phyloP scores from a whole-genome alignment of 2,113 vertebrate species.

The Barbus barbus region DNA sequence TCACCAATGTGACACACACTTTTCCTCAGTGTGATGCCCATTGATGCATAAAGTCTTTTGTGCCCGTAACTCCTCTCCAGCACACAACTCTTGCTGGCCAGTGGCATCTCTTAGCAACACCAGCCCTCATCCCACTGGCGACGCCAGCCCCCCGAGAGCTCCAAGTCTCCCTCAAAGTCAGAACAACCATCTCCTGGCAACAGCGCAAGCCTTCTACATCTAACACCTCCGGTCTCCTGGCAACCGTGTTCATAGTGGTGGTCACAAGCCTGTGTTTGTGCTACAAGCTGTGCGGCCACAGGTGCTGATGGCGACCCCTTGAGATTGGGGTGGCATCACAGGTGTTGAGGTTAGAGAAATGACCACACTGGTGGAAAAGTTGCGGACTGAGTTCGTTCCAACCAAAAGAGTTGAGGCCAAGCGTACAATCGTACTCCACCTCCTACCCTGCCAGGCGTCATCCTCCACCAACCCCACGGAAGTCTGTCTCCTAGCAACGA shows the following conservation, averaged over 20 bases:
- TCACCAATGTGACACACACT: conserved; percentile 33
- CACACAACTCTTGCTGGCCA: conserved; percentile 37
- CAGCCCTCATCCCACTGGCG: conserved; percentile 41
- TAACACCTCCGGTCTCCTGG: conserved; percentile 66
- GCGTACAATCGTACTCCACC: conserved; percentile 64
- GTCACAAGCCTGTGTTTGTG: conserved; percentile 54
- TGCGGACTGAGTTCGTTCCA: conserved; percentile 34
- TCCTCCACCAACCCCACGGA: conserved; percentile 70
- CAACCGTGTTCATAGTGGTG: conserved; percentile 61
- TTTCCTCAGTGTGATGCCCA: conserved; percentile 46
- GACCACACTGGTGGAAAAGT: conserved; percentile 7
- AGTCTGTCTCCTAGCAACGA: conserved; percentile 77
- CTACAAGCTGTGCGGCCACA: conserved; percentile 57
- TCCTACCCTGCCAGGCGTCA: conserved; percentile 68
- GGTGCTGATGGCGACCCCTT: conserved; percentile 69
- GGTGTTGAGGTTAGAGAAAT: conserved; percentile 35
- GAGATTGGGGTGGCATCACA: conserved; percentile 65
- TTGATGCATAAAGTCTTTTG: conserved; percentile 49
- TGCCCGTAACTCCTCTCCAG: conserved; percentile 23
- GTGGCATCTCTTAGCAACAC: conserved; percentile 51
- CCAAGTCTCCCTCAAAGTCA: conserved; percentile 25
- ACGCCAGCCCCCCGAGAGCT: conserved; percentile 52
- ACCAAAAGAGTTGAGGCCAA: conserved; percentile 44
- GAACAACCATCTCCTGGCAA: conserved; percentile 62
- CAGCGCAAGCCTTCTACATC: conserved; percentile 62